Conservation (phyloP, 2,797 vertebrate species). For the Odontamblyopus lacepedii region DNA sequence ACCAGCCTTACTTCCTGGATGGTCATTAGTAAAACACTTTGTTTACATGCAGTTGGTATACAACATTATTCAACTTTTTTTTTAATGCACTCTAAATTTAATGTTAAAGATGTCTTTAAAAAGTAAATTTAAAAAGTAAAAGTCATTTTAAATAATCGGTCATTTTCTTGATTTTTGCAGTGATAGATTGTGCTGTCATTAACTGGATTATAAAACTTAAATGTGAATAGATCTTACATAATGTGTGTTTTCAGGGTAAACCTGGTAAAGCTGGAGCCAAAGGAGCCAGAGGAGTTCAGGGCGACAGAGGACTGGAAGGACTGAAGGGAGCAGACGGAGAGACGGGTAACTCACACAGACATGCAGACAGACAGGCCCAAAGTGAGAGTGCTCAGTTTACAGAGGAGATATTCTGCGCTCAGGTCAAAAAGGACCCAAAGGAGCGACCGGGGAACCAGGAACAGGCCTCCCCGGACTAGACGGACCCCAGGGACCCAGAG, state of each 20-base stretch:
- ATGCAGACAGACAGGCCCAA: not conserved
- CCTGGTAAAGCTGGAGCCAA: slow-evolving; percentile 68
- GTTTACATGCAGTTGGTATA: too few relatives aligned
- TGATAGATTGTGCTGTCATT: not conserved
- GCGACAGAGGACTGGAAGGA: slow-evolving; percentile 72
- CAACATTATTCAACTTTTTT: too few relatives aligned
- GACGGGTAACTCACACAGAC: slow-evolving; percentile 53
- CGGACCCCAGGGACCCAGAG: slow-evolving; percentile 70
- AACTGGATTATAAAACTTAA: too few relatives aligned
- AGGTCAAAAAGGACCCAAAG: slow-evolving; percentile 76
- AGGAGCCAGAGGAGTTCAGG: slow-evolving; percentile 66
- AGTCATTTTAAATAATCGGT: too few relatives aligned
- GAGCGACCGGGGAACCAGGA: slow-evolving; percentile 54
- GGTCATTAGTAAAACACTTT: too few relatives aligned
- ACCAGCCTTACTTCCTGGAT: too few relatives aligned
- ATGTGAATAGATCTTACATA: too few relatives aligned
- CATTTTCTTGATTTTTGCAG: too few relatives aligned
- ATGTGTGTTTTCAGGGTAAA: slow-evolving; percentile 68
- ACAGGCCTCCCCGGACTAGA: slow-evolving; percentile 66
- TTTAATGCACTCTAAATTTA: too few relatives aligned
- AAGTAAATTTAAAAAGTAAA: too few relatives aligned
- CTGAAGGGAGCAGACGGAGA: slow-evolving; percentile 68
- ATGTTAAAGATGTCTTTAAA: too few relatives aligned
- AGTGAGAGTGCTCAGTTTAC: too few relatives aligned
- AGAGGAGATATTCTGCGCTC: not conserved